Evolutionary conservation across 2,888 invertebrate genomes (phyloP).

Genomic region (Pyrrhosoma nymphula): DNA sequence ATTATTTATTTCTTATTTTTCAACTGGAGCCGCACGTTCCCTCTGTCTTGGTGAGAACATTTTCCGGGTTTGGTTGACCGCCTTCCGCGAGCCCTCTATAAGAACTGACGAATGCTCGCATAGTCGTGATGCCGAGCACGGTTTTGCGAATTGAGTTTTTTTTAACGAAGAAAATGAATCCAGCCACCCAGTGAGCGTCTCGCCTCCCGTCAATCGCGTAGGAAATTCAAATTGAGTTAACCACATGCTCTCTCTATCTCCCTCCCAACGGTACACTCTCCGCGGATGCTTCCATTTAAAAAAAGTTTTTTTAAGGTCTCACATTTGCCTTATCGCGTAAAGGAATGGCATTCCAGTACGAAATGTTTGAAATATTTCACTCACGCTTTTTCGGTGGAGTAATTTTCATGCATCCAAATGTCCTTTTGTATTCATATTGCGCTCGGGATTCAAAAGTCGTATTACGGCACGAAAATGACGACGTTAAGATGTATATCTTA

Average conservation of each 20-base stretch:
- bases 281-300: not conserved
- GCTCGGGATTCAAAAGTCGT: not conserved
- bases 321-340: not conserved
- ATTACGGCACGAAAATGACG: not conserved
- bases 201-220: not conserved
- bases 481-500: too few species aligned
- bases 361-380: not conserved
- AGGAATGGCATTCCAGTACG: not conserved
- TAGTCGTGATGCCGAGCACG: not conserved
- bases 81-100: not conserved
- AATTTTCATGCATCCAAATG: not conserved
- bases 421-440: not conserved
- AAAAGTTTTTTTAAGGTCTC: not conserved
- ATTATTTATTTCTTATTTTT: not conserved
- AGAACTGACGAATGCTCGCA: not conserved
- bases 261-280: too few species aligned
- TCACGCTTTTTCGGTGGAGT: not conserved
- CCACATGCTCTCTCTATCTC: not conserved
- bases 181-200: not conserved
- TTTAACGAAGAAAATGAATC: not conserved
- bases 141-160: not conserved
- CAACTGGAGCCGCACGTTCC: not conserved
- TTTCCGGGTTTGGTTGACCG: not conserved
- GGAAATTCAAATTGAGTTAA: not conserved
- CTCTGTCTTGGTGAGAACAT: not conserved